Base-by-base conservation (phyloP, 2,888 invertebrate genomes). In the Lutraria lutraria region DNA sequence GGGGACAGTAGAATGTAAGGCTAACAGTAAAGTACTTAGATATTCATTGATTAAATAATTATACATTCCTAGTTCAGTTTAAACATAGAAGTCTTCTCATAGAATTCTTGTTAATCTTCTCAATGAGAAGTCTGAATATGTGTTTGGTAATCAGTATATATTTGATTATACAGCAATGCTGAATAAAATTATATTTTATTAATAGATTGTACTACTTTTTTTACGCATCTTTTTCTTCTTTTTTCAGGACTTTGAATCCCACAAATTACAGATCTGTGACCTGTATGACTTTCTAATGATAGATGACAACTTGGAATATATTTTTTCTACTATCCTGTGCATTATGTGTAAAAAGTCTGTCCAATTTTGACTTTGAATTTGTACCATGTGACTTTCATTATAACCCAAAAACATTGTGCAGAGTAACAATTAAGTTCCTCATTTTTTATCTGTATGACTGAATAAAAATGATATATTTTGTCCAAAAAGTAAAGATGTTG, bases 231-330 rank as follows among this genome's bases (percentile, higher is more conserved):
- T 43, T 56, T 85, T 60, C 52, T 63, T 84, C 89, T 86, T 43
- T 83, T 95, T 95, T 91, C 95, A 96, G 96, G 92, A 88, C 94
- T 76, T 93, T 96, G 84, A 96, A 96, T 91, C 92, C 94, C 83
- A 94, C 94, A 91, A 96, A 96, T 92, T 96, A 96, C 94, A 95
- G 95, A 93, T 94, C 95, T 21, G 88, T 94, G 29, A 94, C 95
- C 31, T 92, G 90, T 83, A 72, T 90, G 53, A 90, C 90, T 52
- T 94, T 90, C 54, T 90, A 86, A 86, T 21, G 52, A 68, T 29
- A 15, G 68, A 43, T 52, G 76, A 76, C 29, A 16, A 34, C 76
- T 34, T 34, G 76, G 76, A 76, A 34, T 76, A 72, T 72, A 25
- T 25, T 72, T n/a, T 29, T 72, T 25, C 15, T 72, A 21, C 34